Conservation (phyloP, 2,797 vertebrate genomes). For the Enoplosus armatus region DNA sequence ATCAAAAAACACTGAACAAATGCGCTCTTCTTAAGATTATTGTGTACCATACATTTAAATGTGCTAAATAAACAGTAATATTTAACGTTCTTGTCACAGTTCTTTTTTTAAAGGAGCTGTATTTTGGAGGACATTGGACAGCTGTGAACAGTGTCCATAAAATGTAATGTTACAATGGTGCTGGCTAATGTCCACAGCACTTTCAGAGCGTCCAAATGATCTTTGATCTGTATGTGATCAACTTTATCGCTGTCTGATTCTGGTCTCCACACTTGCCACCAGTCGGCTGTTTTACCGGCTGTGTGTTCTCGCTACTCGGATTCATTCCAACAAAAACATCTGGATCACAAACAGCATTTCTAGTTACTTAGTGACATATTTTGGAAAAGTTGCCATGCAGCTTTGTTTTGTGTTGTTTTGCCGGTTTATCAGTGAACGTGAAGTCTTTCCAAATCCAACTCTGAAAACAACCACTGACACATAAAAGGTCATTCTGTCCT, state of each 20-base stretch:
- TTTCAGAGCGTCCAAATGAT: neutral
- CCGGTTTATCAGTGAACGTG: too few species aligned
- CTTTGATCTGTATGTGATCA: neutral
- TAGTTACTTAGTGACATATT: too few species aligned
- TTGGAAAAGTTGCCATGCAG: too few species aligned
- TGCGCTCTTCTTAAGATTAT: neutral
- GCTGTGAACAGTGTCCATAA: neutral
- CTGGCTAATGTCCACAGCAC: neutral
- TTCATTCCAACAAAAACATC: too few species aligned
- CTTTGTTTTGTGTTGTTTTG: too few species aligned
- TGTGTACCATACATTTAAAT: neutral
- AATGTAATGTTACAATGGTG: neutral
- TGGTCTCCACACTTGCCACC: neutral
- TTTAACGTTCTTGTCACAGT: too few species aligned
- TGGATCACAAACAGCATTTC: too few species aligned
- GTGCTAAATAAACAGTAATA: neutral
- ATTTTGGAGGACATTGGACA: neutral
- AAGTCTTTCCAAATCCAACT: too few species aligned
- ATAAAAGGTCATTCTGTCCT: too few species aligned
- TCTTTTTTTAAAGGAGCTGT: neutral
- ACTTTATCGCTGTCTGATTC: neutral
- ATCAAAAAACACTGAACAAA: neutral
- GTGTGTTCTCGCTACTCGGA: neutral
- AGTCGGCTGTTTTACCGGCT: neutral
- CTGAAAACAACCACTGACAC: too few species aligned